These are phyloP conservation scores for Coilia nasus DNA, from an alignment of 2,797 vertebrate species.

Conservation along the genomic window DNA sequence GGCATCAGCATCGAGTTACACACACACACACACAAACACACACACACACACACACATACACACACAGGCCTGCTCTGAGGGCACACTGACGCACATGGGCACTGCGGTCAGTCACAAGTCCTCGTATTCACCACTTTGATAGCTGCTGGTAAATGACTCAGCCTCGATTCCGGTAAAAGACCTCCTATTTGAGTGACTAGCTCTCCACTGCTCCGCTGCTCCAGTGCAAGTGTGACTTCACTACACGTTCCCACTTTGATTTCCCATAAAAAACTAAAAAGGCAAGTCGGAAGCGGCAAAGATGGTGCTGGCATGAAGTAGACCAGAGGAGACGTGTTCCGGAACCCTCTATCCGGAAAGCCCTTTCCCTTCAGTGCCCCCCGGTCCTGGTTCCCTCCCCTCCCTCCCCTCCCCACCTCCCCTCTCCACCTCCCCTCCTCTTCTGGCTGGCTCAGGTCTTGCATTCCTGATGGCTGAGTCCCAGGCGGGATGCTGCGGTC, in stretches of 20 bases:
- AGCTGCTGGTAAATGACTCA: constrained; percentile 51
- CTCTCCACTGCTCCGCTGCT: constrained; percentile 7
- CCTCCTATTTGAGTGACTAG: not conserved
- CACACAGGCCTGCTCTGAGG: constrained; percentile 9
- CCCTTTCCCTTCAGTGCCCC: not conserved
- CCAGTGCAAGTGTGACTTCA: constrained; percentile 43
- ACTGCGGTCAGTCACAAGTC: constrained; percentile 57
- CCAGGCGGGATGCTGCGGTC: constrained; percentile 26
- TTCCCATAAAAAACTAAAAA: constrained; percentile 1
- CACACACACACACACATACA: not conserved
- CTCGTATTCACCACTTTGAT: constrained; percentile 18
- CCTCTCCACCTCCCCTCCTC: not conserved
- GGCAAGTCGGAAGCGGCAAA: constrained; percentile 16
- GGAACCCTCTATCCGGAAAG: constrained; percentile 5
- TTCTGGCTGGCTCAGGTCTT: constrained; percentile 23
- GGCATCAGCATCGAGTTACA: constrained; percentile 58
- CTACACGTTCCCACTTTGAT: not conserved
- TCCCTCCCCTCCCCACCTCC: constrained; percentile 31
- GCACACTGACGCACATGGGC: constrained; percentile 56
- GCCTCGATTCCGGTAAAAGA: constrained; percentile 45
- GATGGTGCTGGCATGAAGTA: not conserved
- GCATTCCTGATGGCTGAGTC: constrained; percentile 56
- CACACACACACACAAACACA: not conserved
- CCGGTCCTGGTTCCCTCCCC: not conserved
- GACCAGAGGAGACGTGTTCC: not conserved